Percentiles rank a stretch among this genome's conserved stretches.
These are phyloP conservation scores for Drosophila trichaetosa DNA, from an alignment of 2,888 invertebrate genomes.

Conservation along the genomic window DNA sequence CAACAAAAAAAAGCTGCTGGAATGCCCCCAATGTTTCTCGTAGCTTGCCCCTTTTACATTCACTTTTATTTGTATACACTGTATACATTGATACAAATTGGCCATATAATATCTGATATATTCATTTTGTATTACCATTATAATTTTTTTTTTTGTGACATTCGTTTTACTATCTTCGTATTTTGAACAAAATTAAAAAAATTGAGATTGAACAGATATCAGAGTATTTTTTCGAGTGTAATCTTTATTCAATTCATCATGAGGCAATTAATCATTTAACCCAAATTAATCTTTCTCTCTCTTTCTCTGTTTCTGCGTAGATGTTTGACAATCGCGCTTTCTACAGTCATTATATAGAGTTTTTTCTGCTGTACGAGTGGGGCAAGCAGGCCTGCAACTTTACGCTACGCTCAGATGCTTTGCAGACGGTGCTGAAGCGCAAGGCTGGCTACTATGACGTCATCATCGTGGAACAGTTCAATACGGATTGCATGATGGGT, in stretches of 20 bases:
- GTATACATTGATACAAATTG: background rate
- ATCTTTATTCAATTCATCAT: conserved; percentile 2
- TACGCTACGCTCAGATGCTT: conserved; percentile 80
- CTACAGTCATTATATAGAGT: conserved; percentile 81
- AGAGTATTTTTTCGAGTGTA: background rate
- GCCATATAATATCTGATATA: background rate
- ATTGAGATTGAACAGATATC: too few relatives aligned
- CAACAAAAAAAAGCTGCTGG: background rate
- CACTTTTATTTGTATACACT: conserved; percentile 6
- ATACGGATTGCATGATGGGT: conserved; percentile 89
- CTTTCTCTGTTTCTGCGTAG: conserved; percentile 50
- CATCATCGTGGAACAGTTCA: conserved; percentile 89
- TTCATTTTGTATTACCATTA: background rate
- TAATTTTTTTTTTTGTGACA: background rate
- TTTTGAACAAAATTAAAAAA: background rate
- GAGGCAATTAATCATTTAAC: conserved; percentile 4
- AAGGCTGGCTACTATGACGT: conserved; percentile 87
- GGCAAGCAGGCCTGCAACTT: conserved; percentile 82
- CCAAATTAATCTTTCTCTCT: background rate
- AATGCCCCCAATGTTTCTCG: conserved; percentile 16
- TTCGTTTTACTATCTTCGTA: background rate
- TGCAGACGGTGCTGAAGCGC: conserved; percentile 82
- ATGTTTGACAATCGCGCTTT: conserved; percentile 79
- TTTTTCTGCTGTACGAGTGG: conserved; percentile 83
- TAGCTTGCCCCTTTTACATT: conserved; percentile 21